These are phyloP conservation scores for Cephus pulcher DNA, from an alignment of 2,888 invertebrate species.

Conservation along the genomic window DNA sequence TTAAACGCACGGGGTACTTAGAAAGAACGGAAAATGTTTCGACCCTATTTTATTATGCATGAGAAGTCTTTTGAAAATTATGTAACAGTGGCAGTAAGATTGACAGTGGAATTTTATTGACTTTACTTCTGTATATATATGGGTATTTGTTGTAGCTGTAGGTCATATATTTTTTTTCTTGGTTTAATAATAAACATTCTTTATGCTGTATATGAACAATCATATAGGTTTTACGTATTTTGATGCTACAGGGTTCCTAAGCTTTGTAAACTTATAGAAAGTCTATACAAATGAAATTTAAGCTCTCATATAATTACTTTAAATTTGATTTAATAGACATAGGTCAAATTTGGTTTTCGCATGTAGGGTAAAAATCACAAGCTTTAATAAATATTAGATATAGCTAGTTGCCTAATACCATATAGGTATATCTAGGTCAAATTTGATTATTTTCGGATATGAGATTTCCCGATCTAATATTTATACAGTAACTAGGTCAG, in stretches of 20 bases:
- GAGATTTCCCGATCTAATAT: constrained; percentile 33
- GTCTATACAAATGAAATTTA: too few species aligned
- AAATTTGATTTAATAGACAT: too few species aligned
- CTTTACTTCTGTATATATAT: not conserved
- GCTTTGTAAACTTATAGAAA: too few species aligned
- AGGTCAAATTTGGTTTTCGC: not conserved
- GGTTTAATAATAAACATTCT: not conserved
- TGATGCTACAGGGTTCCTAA: too few species aligned
- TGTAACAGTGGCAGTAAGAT: not conserved
- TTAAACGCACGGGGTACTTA: not conserved
- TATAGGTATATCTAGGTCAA: not conserved
- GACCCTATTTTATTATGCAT: not conserved
- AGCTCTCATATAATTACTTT: too few species aligned
- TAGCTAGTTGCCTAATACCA: not conserved
- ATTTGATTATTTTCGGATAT: constrained; percentile 20
- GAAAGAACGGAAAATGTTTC: not conserved
- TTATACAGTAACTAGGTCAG: constrained; percentile 39
- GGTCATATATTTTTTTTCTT: not conserved
- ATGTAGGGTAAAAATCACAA: not conserved
- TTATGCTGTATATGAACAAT: too few species aligned
- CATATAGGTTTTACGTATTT: too few species aligned
- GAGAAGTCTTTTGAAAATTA: not conserved
- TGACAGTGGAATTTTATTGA: not conserved
- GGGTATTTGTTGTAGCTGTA: not conserved
- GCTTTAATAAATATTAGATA: not conserved